These are phyloP conservation scores for Leptinotarsa lineolata DNA, from an alignment of 1,140 invertebrate genomes.

Conservation along the genomic window DNA sequence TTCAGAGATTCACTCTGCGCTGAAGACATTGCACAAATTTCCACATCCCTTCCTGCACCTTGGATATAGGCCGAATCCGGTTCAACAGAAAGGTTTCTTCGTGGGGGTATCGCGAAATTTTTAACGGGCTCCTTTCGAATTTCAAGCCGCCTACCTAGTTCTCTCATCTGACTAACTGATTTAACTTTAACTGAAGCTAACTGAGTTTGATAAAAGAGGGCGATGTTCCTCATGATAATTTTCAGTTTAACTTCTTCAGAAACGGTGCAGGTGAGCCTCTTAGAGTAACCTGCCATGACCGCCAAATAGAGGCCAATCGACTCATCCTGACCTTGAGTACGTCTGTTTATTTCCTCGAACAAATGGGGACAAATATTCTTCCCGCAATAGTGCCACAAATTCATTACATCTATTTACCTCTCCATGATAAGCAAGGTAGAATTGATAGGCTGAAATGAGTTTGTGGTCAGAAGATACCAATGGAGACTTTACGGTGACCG, in stretches of 20 bases:
- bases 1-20: too few relatives aligned
- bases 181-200: background rate
- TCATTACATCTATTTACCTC: too few relatives aligned
- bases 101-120: background rate
- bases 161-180: background rate
- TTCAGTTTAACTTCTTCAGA: background rate
- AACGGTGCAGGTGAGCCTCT: background rate
- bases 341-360: background rate
- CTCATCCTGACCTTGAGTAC: background rate
- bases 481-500: too few relatives aligned
- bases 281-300: background rate
- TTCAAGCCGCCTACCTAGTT: background rate
- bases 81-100: background rate
- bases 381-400: too few relatives aligned
- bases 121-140: background rate
- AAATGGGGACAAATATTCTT: background rate
- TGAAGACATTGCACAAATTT: too few relatives aligned
- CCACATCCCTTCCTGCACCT: too few relatives aligned
- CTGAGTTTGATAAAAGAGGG: background rate
- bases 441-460: too few relatives aligned
- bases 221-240: background rate
- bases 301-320: background rate
- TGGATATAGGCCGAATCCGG: slow-evolving; percentile 3
- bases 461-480: too few relatives aligned
- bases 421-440: too few relatives aligned